Conservation (phyloP, 2,797 vertebrate genomes). For the Sebastes nivosus region DNA sequence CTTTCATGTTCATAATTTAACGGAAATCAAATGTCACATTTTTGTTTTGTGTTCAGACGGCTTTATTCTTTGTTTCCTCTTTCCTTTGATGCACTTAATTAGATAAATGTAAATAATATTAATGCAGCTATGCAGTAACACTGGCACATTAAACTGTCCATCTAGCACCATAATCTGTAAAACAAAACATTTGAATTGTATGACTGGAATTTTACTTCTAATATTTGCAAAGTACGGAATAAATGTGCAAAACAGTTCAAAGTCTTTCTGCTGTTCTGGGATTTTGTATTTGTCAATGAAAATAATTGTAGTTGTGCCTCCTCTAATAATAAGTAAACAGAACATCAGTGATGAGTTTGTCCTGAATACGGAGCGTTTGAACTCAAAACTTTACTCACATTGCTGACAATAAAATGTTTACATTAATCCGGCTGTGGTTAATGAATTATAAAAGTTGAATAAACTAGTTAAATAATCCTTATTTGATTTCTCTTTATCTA, state of each 20-base stretch:
- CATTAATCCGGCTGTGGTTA: not conserved
- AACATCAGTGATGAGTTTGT: too few species aligned
- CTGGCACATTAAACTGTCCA: not conserved
- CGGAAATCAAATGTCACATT: not conserved
- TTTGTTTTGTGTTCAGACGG: not conserved
- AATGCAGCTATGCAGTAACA: not conserved
- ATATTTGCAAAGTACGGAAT: not conserved
- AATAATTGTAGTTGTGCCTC: too few species aligned
- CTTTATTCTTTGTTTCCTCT: not conserved
- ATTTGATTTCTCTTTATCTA: not conserved
- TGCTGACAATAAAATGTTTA: not conserved
- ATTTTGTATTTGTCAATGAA: not conserved
- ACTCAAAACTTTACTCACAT: too few species aligned
- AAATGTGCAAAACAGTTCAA: not conserved
- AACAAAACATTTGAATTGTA: too few species aligned
- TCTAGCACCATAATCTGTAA: too few species aligned
- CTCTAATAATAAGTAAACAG: too few species aligned
- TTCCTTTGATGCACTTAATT: not conserved
- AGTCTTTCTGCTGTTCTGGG: not conserved
- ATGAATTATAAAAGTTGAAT: not conserved
- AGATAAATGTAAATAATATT: not conserved
- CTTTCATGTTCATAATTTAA: too few species aligned
- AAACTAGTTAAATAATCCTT: not conserved
- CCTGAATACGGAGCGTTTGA: too few species aligned
- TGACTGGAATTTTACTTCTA: too few species aligned